Percentiles rank a stretch among this genome's conserved stretches.
Conservation (phyloP, 2,888 invertebrate species). For the Operophtera brumata region DNA sequence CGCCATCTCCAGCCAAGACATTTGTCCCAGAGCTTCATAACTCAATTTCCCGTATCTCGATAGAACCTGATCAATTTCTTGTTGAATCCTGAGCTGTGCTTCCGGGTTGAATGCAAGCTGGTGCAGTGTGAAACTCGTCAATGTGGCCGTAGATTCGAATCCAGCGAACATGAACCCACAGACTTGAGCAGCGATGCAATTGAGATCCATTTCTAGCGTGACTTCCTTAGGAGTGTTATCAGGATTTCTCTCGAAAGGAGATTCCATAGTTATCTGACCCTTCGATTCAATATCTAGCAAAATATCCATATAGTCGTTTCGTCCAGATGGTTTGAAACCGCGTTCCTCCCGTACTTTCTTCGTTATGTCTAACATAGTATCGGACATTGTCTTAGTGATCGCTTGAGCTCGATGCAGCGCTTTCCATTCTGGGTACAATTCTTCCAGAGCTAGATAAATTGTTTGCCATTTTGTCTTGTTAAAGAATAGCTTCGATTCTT, state of each 20-base stretch:
- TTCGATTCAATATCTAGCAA: slow-evolving; percentile 33
- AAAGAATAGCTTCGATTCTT: slow-evolving; percentile 6
- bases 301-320: slow-evolving; percentile 41
- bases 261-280: neutral
- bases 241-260: neutral
- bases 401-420: neutral
- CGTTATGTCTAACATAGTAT: slow-evolving; percentile 3
- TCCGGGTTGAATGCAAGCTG: slow-evolving; percentile 28
- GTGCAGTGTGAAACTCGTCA: slow-evolving; percentile 41
- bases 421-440: neutral
- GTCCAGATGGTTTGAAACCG: slow-evolving; percentile 30
- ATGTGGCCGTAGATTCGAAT: slow-evolving; percentile 39
- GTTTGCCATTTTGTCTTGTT: slow-evolving; percentile 5
- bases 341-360: slow-evolving; percentile 15
- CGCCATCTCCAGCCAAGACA: slow-evolving; percentile 35
- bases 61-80: slow-evolving; percentile 46
- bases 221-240: slow-evolving; percentile 7
- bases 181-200: slow-evolving; percentile 35
- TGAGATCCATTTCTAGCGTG: slow-evolving; percentile 29
- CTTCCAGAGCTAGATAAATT: neutral
- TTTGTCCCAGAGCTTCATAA: slow-evolving; percentile 38
- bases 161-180: slow-evolving; percentile 39
- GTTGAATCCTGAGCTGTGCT: slow-evolving; percentile 43
- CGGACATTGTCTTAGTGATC: neutral
- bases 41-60: slow-evolving; percentile 35